phyloP scores from a whole-genome alignment of 2,888 invertebrate species.

The Hirtodrosophila confusa region DNA sequence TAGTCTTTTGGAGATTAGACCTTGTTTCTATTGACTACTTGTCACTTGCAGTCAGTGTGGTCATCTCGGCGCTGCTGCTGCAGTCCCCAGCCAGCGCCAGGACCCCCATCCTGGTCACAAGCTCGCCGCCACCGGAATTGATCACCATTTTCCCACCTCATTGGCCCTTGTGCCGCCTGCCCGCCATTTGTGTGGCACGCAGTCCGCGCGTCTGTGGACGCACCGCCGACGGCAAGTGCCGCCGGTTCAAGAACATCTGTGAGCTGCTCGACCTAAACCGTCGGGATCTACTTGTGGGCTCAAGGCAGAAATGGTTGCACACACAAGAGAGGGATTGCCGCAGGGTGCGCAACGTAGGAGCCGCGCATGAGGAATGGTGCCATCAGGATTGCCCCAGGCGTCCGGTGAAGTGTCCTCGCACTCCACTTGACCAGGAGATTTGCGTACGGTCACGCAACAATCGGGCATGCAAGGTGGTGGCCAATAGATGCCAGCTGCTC shows the following conservation, averaged over 20 bases:
- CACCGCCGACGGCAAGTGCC: conserved; percentile 36
- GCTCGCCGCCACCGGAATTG: background rate
- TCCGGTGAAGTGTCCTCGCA: conserved; percentile 27
- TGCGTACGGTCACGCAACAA: conserved; percentile 53
- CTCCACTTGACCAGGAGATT: conserved; percentile 25
- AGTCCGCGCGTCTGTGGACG: conserved; percentile 62
- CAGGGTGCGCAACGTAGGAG: conserved; percentile 41
- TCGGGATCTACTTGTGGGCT: background rate
- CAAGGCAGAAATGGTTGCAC: conserved; percentile 23
- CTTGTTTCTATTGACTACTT: background rate
- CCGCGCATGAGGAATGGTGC: conserved; percentile 28
- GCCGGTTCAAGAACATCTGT: conserved; percentile 57
- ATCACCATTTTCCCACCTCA: conserved; percentile 2
- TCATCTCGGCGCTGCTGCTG: conserved; percentile 3
- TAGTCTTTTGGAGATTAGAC: background rate
- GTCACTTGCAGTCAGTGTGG: conserved; percentile 28
- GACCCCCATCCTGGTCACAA: conserved; percentile 6
- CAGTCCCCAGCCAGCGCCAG: background rate
- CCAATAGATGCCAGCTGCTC: conserved; percentile 56
- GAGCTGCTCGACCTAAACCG: conserved; percentile 42
- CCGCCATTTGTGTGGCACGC: conserved; percentile 36
- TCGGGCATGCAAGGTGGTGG: conserved; percentile 50
- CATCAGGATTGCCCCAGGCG: conserved; percentile 35
- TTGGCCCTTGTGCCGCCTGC: conserved; percentile 33
- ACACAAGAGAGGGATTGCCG: conserved; percentile 43